These are phyloP conservation scores for Muraenolepis orangiensis DNA, from an alignment of 2,797 vertebrate species.

Conservation along the genomic window DNA sequence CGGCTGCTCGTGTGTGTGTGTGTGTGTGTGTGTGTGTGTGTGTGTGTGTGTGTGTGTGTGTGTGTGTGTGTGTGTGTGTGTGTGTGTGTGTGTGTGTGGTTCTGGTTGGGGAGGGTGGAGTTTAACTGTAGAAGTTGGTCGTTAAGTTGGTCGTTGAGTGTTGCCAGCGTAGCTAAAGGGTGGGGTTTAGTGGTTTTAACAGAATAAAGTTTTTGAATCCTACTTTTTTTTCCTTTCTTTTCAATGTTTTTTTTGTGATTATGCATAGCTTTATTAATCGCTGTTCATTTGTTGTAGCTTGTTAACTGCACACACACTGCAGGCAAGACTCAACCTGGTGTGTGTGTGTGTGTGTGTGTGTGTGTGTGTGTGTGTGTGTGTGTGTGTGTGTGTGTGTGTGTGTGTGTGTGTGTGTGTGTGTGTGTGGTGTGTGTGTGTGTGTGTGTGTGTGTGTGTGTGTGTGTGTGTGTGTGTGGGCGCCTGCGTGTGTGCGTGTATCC, in stretches of 20 bases:
- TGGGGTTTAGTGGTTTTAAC: not conserved
- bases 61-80: conserved; percentile 5
- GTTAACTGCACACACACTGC: not conserved
- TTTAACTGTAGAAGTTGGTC: not conserved
- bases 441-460: not conserved
- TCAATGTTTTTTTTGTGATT: not conserved
- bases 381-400: not conserved
- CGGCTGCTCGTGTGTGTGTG: not conserved
- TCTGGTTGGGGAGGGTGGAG: not conserved
- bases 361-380: not conserved
- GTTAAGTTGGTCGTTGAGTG: not conserved
- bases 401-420: not conserved
- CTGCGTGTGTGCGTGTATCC: not conserved
- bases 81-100: conserved; percentile 4
- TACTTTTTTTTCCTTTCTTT: not conserved
- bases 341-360: not conserved
- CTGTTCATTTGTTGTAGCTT: not conserved
- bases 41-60: not conserved
- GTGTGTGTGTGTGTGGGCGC: not conserved
- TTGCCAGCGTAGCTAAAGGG: not conserved
- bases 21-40: not conserved
- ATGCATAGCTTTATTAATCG: not conserved
- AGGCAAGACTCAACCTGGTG: not conserved
- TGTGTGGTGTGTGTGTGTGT: not conserved
- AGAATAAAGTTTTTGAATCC: not conserved